These are phyloP conservation scores for Chionoecetes opilio DNA, from an alignment of 1,140 invertebrate species.

Conservation along the genomic window DNA sequence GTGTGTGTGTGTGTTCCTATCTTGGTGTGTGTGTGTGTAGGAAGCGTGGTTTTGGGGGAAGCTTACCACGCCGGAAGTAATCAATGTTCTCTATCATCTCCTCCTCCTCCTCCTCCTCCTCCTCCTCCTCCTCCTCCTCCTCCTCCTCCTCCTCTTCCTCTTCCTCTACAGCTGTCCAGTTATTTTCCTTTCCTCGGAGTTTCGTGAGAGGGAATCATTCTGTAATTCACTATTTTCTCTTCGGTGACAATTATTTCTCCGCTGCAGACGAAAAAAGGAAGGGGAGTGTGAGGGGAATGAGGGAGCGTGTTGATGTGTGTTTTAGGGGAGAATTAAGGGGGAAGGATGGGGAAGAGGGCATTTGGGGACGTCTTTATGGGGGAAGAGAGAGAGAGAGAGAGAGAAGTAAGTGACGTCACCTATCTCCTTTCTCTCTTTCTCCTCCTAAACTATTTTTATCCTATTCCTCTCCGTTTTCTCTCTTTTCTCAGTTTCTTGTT, in stretches of 20 bases:
- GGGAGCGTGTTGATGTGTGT: no score
- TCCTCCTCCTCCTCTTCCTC: slow-evolving; percentile 15
- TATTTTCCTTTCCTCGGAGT: background rate
- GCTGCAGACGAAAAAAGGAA: background rate
- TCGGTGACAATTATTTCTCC: no score
- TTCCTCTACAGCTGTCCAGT: background rate
- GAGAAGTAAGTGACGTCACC: background rate
- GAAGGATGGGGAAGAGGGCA: background rate
- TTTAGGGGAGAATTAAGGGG: background rate
- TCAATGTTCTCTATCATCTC: slow-evolving; percentile 16
- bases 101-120: background rate
- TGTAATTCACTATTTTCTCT: no score
- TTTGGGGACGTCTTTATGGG: background rate
- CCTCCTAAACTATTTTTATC: no score
- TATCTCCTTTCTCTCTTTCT: no score
- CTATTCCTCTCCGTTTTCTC: no score
- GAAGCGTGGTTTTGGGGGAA: background rate
- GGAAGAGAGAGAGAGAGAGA: background rate
- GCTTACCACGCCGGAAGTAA: background rate
- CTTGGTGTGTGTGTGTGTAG: background rate
- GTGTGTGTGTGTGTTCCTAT: background rate
- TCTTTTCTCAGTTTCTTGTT: no score
- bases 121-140: slow-evolving; percentile 11
- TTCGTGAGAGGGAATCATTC: background rate
- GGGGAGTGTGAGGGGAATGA: background rate